A percentile compares a stretch with the other conserved stretches of the same genome.
Conservation (phyloP, 2,113 vertebrate species). For the Catharus fuscescens region DNA sequence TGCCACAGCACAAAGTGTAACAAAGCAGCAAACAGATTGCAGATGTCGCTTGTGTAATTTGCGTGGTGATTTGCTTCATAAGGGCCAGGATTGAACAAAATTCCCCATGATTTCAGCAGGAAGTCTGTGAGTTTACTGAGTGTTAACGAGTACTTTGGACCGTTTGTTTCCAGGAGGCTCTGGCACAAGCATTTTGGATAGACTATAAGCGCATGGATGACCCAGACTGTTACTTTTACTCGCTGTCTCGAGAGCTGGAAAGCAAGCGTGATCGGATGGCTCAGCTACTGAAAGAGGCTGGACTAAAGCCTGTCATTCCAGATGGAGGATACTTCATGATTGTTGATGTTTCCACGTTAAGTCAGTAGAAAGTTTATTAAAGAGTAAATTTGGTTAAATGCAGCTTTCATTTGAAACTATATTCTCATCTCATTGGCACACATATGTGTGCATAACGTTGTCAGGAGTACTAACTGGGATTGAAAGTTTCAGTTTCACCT, state of each 20-base stretch:
- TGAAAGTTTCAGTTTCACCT: not conserved
- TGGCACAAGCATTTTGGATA: constrained; percentile 84
- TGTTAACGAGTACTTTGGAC: not conserved
- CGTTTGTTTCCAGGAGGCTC: constrained; percentile 83
- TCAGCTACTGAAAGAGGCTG: constrained; percentile 78
- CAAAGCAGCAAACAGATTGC: not conserved
- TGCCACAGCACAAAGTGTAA: not conserved
- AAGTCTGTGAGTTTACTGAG: not conserved
- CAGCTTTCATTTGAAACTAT: not conserved
- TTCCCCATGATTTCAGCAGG: not conserved
- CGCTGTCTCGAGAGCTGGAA: constrained; percentile 86
- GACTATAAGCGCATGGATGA: constrained; percentile 86
- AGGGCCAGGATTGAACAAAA: not conserved
- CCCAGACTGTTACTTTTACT: constrained; percentile 91
- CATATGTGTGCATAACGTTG: rapidly evolving
- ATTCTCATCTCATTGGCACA: not conserved
- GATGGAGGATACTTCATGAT: constrained; percentile 97
- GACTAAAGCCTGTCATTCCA: constrained; percentile 88
- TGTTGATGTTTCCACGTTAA: constrained; percentile 85
- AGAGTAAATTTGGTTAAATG: not conserved
- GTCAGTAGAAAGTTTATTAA: constrained; percentile 72
- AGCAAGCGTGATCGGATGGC: constrained; percentile 88
- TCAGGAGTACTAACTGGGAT: not conserved
- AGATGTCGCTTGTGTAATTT: not conserved
- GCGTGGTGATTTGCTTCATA: not conserved